A percentile compares a stretch with the other conserved stretches of the same genome.
Conservation (phyloP, 2,113 vertebrate species). For the Peromyscus maniculatus region DNA sequence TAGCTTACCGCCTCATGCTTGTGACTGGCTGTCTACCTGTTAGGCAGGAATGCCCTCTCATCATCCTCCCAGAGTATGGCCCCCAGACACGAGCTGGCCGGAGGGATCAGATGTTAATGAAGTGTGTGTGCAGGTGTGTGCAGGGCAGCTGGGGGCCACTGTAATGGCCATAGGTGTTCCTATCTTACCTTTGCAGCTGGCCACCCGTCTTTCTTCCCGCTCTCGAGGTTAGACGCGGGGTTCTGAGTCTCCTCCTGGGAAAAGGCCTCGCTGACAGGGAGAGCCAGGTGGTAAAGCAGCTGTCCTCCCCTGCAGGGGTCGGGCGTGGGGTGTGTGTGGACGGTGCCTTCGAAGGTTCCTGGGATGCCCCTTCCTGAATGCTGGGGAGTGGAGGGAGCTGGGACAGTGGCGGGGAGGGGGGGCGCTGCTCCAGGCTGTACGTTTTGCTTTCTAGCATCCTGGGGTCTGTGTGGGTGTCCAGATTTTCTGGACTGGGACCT, state of each 20-base stretch:
- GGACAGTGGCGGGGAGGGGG: no score
- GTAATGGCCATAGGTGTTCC: neutral
- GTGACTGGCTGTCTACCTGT: neutral
- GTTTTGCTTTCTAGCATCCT: rapidly evolving
- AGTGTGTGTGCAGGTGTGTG: neutral
- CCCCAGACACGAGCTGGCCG: neutral
- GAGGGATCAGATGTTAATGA: neutral
- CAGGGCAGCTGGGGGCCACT: neutral
- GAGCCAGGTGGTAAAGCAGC: rapidly evolving
- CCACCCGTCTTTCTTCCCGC: neutral
- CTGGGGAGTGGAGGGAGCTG: no score
- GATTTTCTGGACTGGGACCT: neutral
- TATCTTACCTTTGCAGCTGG: neutral
- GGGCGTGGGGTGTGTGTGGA: neutral
- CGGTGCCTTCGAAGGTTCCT: neutral
- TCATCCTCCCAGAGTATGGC: neutral
- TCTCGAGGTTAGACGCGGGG: neutral
- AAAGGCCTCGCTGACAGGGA: neutral
- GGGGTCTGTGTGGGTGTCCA: no score
- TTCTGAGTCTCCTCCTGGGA: neutral
- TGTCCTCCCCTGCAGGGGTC: neutral
- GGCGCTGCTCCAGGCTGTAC: rapidly evolving
- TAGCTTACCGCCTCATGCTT: neutral
- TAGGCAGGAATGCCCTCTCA: neutral
- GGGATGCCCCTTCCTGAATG: neutral